Evolutionary conservation across 2,888 invertebrate genomes (phyloP), one percentile per base, ranked within the genome.

Genomic region (Choristoneura rosaceana): DNA sequence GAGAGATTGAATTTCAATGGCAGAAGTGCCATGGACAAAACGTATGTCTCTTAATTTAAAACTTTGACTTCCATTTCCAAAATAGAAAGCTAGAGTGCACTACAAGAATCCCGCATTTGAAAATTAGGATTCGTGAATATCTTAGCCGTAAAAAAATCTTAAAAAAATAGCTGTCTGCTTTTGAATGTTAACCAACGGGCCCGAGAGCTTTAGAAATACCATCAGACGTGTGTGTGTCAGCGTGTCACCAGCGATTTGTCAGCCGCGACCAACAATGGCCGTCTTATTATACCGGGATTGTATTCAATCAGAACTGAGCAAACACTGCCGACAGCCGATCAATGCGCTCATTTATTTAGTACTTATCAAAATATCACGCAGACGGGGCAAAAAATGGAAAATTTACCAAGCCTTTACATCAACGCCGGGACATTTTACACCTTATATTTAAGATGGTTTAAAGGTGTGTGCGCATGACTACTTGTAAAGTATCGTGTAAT

Each of bases 321-420:
- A 93, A 93, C 92, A 93, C 78, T 76, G 70, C 81, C 89, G 92
- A 91, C 93, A 87, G 82, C 78, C 80, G 84, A 87, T 93, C 92
- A 94, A 93, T 92, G 84, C 84, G 77, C 84, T 92, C 91, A 92
- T 93, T 92, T 92, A 92, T 91, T 91, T 91, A 89, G 88, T 88
- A 86, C 90, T 88, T 92, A 91, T 84, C 84, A 91, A 91, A 93
- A 92, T 91, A 92, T 85, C 81, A 79, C 75, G 73, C 68, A 47
- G 62, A 69, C 55, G 73, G 74, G 79, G 79, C 82, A 82, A 85
- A 84, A 81, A 84, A 78, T 73, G 34, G 63, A 69, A 74, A 65
- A 47, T 59, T 25, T 45, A 66, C 76, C 74, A 65, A 77, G 52
- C 74, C 73, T 69, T 74, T 71, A 73, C 70, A 74, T 45, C 68